Percentiles rank a stretch among this genome's conserved stretches.
Conservation (phyloP, 2,888 invertebrate species). For the Ophion ventricosus region DNA sequence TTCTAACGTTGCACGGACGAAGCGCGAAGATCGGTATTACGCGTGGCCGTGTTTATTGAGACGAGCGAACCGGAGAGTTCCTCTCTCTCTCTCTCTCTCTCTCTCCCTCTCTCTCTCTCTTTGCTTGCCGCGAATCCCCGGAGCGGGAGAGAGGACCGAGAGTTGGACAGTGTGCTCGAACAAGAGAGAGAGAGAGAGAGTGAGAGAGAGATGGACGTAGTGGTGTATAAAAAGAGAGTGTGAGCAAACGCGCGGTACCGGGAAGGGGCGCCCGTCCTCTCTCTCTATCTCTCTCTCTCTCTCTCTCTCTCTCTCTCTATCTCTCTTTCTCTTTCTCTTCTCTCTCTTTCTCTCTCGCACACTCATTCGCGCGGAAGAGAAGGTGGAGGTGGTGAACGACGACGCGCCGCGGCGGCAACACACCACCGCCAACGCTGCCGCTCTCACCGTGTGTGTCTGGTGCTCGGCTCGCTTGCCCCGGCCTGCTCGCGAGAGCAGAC, state of each 20-base stretch:
- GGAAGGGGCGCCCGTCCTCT: conserved; percentile 55
- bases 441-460: conserved; percentile 55
- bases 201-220: conserved; percentile 14
- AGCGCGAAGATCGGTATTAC: conserved; percentile 30
- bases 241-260: conserved; percentile 37
- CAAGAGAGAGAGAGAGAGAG: conserved; percentile 42
- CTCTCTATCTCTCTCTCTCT: conserved; percentile 37
- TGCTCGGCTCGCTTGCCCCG: conserved; percentile 30
- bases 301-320: conserved; percentile 34
- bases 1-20: conserved; percentile 22
- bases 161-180: conserved; percentile 39
- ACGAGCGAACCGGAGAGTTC: conserved; percentile 54
- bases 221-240: conserved; percentile 49
- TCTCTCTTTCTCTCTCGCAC: conserved; percentile 27
- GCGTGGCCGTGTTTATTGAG: conserved; percentile 62
- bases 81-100: background rate
- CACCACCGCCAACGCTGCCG: conserved; percentile 65
- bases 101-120: too few species aligned
- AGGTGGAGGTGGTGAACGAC: conserved; percentile 61
- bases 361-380: conserved; percentile 42
- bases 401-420: conserved; percentile 64
- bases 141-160: conserved; percentile 46
- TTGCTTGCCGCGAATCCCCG: conserved; percentile 36
- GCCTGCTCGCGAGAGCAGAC: conserved; percentile 42
- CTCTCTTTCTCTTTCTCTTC: conserved; percentile 45